phyloP scores from a whole-genome alignment of 2,113 vertebrate genomes.

The Catagonus wagneri region DNA sequence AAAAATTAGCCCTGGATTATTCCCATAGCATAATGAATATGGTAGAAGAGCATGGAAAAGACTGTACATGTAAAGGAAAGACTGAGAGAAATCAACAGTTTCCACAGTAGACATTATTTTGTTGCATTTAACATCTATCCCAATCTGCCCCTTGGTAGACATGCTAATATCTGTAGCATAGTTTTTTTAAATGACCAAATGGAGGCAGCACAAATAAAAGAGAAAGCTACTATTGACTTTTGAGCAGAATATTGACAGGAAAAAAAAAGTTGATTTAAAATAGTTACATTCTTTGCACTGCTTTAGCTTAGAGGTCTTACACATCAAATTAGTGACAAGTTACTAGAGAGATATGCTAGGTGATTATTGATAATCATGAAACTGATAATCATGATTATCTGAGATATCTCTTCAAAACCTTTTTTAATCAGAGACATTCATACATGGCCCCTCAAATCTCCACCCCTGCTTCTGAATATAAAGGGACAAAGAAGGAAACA shows the following conservation, averaged over 20 bases:
- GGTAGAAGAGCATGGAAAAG: background rate
- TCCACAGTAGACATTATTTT: background rate
- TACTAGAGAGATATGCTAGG: background rate
- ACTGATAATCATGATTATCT: background rate
- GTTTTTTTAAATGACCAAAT: constrained; percentile 16
- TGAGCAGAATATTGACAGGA: background rate
- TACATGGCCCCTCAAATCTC: background rate
- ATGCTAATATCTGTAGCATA: background rate
- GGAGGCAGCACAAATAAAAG: background rate
- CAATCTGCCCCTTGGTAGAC: background rate
- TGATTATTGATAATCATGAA: background rate
- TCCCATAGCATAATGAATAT: background rate
- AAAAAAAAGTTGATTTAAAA: background rate
- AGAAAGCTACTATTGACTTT: background rate
- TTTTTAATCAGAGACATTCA: background rate
- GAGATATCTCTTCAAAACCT: constrained; percentile 30
- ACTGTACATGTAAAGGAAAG: background rate
- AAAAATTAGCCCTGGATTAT: background rate
- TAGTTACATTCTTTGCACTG: background rate
- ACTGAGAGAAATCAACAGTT: background rate
- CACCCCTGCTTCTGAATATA: background rate
- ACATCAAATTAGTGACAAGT: background rate
- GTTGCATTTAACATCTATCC: background rate
- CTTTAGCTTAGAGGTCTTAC: background rate
- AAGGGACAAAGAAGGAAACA: background rate